These are phyloP conservation scores for Hippopotamus amphibius DNA, from an alignment of 2,113 vertebrate genomes.

Conservation along the genomic window DNA sequence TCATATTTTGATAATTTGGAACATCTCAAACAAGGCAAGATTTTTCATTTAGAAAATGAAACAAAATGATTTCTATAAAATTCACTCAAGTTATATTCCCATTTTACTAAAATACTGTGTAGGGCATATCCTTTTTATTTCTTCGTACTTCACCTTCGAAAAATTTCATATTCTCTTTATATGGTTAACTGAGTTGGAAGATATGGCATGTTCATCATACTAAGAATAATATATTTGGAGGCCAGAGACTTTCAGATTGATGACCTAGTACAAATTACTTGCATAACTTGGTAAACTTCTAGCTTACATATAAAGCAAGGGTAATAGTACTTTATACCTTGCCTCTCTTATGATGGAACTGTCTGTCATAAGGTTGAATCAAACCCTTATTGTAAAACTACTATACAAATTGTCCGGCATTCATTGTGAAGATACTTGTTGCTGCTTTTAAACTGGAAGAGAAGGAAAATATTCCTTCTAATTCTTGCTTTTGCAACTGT, in stretches of 20 bases:
- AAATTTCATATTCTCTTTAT: constrained; percentile 7
- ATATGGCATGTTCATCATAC: background rate
- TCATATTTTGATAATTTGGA: constrained; percentile 23
- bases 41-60: constrained; percentile 37
- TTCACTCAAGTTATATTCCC: background rate
- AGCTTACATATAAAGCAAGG: constrained; percentile 1
- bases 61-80: background rate
- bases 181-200: background rate
- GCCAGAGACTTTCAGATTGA: background rate
- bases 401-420: background rate
- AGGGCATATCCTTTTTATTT: background rate
- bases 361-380: background rate
- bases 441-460: background rate
- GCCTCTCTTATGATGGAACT: background rate
- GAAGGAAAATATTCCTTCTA: background rate
- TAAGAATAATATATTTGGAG: constrained; percentile 25
- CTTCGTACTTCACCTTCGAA: constrained; percentile 43
- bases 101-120: background rate
- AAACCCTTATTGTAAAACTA: background rate
- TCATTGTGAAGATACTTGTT: background rate
- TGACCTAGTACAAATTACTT: background rate
- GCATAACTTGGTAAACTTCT: background rate
- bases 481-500: constrained; percentile 9
- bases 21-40: background rate
- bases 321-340: background rate